A percentile compares a stretch with the other conserved stretches of the same genome.
Evolutionary conservation across 2,888 invertebrate species (phyloP).

Genomic region (Eledone cirrhosa): DNA sequence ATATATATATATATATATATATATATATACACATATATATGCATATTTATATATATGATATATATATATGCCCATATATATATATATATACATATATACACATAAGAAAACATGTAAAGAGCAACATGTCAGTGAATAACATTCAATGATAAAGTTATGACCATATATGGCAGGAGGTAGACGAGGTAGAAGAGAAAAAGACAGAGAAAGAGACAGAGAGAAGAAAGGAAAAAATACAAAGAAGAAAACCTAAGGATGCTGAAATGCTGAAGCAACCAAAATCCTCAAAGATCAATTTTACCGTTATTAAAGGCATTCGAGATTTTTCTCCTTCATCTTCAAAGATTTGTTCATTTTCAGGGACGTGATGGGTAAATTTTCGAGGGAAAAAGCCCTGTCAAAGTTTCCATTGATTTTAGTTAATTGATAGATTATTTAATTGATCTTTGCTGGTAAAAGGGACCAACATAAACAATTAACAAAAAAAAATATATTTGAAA

Average conservation of each 20-base stretch:
- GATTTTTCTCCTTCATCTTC: constrained; percentile 10
- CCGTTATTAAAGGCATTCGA: constrained; percentile 20
- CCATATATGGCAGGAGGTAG: neutral
- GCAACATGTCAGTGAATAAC: neutral
- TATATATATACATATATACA: too few relatives aligned
- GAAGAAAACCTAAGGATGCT: constrained; percentile 4
- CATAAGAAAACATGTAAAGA: too few relatives aligned
- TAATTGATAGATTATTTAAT: neutral
- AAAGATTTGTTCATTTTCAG: constrained; percentile 18
- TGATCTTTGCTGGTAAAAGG: too few relatives aligned
- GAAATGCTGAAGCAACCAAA: constrained; percentile 12
- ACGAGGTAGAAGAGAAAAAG: neutral
- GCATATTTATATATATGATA: too few relatives aligned
- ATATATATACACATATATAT: too few relatives aligned
- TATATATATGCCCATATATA: too few relatives aligned
- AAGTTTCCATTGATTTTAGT: neutral
- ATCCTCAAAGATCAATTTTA: constrained; percentile 17
- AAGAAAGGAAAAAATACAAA: neutral
- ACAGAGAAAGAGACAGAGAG: neutral
- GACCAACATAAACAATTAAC: too few relatives aligned
- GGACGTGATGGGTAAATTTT: constrained; percentile 24
- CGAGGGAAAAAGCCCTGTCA: constrained; percentile 26
- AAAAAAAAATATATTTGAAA: too few relatives aligned
- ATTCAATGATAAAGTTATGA: constrained; percentile 4
- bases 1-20: too few relatives aligned